Evolutionary conservation across 2,888 invertebrate species (phyloP).

Genomic region (Diabrotica balteata): DNA sequence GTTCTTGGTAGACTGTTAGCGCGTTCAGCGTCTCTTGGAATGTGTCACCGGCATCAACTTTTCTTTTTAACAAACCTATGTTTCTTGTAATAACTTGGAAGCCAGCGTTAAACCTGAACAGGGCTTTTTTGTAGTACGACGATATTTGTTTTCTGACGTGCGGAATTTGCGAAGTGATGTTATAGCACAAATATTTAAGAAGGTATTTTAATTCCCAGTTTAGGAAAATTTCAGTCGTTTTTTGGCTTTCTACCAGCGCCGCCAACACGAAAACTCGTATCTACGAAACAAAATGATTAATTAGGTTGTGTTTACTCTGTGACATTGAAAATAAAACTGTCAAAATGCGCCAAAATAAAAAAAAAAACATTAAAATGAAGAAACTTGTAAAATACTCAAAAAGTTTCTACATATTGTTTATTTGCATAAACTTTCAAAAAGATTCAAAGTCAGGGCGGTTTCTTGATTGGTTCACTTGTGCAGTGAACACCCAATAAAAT

Average conservation of each 20-base stretch:
- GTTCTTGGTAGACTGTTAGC: constrained; percentile 36
- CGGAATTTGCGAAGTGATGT: constrained; percentile 73
- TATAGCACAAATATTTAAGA: constrained; percentile 69
- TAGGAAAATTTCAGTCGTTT: constrained; percentile 72
- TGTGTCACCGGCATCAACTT: constrained; percentile 40
- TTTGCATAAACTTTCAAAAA: too few relatives aligned
- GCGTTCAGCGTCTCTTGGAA: constrained; percentile 32
- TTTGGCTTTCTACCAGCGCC: constrained; percentile 75
- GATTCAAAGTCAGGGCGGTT: too few relatives aligned
- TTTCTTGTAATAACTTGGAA: constrained; percentile 46
- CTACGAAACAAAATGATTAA: constrained; percentile 56
- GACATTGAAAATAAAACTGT: too few relatives aligned
- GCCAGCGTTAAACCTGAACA: constrained; percentile 63
- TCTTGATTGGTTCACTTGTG: too few relatives aligned
- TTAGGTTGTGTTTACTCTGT: too few relatives aligned
- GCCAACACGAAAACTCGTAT: constrained; percentile 73
- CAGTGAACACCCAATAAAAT: too few relatives aligned
- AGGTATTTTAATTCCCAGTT: constrained; percentile 70
- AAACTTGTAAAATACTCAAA: too few relatives aligned
- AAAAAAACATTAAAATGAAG: too few relatives aligned
- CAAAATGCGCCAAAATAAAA: too few relatives aligned
- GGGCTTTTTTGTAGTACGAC: constrained; percentile 76
- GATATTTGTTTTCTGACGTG: constrained; percentile 73
- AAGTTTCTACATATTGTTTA: too few relatives aligned
- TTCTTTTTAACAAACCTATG: constrained; percentile 31